A percentile compares a stretch with the other conserved stretches of the same genome.
Evolutionary conservation across 2,797 vertebrate species (phyloP).

Genomic region (Ceyx erithaca): DNA sequence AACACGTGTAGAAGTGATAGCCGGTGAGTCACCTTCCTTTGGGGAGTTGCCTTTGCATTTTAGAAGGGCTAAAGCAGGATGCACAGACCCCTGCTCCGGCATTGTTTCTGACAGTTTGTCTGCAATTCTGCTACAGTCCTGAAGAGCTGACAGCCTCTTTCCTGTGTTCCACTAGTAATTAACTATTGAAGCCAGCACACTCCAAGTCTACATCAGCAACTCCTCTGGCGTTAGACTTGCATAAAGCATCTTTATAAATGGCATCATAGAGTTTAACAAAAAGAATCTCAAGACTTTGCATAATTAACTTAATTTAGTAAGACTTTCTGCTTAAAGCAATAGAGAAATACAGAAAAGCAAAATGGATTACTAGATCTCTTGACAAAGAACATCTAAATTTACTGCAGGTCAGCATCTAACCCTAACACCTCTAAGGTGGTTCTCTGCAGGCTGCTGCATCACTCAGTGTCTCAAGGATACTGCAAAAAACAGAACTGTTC

Average conservation of each 20-base stretch:
- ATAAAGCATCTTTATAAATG: neutral
- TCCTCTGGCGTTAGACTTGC: neutral
- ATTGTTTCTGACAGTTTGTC: neutral
- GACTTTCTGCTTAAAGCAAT: neutral
- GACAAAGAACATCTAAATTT: neutral
- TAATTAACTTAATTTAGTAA: neutral
- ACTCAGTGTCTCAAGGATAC: neutral
- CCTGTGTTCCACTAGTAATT: neutral
- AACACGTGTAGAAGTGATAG: neutral
- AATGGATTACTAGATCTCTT: neutral
- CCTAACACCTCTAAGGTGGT: neutral
- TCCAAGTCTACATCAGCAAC: neutral
- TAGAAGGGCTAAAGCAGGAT: conserved; percentile 18
- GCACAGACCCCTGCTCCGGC: neutral
- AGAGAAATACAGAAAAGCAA: neutral
- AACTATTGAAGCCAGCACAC: neutral
- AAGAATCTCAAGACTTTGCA: neutral
- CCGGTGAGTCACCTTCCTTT: conserved; percentile 64
- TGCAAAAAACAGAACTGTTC: neutral
- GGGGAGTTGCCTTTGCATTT: conserved; percentile 11
- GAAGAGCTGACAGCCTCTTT: neutral
- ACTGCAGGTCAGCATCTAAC: neutral
- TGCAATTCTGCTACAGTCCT: neutral
- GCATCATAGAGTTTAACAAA: neutral
- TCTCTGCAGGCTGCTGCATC: neutral